phyloP scores from a whole-genome alignment of 37 sponge, comb jelly and placozoan species.

The Spongia lamella region DNA sequence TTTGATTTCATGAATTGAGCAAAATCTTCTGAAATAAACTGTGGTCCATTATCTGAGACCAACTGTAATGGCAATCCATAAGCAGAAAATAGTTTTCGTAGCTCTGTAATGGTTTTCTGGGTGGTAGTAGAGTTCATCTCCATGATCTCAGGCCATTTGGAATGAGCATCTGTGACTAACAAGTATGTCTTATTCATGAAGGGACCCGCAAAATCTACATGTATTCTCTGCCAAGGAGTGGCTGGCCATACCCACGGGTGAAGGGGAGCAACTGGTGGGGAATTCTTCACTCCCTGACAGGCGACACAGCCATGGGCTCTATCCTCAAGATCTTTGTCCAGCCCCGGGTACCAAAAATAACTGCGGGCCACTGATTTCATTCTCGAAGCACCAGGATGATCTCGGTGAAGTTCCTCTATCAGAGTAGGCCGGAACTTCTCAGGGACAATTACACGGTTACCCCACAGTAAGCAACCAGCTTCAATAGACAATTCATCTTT shows the following conservation, averaged over 20 bases:
- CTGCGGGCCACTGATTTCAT: slow-evolving; percentile 6
- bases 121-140: slow-evolving; percentile 5
- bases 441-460: too few relatives aligned
- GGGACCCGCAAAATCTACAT: background rate
- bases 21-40: too few relatives aligned
- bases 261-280: background rate
- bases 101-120: background rate
- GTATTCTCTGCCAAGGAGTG: background rate
- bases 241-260: slow-evolving; percentile 6
- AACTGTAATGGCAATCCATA: slow-evolving; percentile 8
- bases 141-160: slow-evolving; percentile 21
- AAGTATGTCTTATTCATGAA: background rate
- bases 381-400: background rate
- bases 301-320: background rate
- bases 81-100: slow-evolving; percentile 2
- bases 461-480: too few relatives aligned
- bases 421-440: background rate
- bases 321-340: slow-evolving; percentile 4
- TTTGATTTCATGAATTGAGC: too few relatives aligned
- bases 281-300: background rate
- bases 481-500: too few relatives aligned
- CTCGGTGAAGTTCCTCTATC: background rate
- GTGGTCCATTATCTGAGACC: slow-evolving; percentile 1
- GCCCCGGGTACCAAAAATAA: background rate
- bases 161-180: slow-evolving; percentile 15